Conservation (phyloP, 2,797 vertebrate species). For the Ctenopoma multispine region DNA sequence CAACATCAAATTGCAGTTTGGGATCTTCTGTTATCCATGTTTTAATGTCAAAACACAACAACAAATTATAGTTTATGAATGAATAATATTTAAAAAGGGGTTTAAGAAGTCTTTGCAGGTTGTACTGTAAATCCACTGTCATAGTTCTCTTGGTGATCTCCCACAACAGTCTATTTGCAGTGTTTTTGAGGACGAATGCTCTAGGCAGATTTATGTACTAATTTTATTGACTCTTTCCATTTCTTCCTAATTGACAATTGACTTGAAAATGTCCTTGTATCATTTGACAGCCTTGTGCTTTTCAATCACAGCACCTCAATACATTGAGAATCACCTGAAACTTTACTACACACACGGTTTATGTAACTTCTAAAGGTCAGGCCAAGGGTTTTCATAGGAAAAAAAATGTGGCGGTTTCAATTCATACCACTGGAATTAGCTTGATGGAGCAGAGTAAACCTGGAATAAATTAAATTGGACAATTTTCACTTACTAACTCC, state of each 20-base stretch:
- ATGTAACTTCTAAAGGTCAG: no score
- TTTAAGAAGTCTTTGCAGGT: not conserved
- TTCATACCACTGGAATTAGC: no score
- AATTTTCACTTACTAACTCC: no score
- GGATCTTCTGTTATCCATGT: conserved; percentile 43
- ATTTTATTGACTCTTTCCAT: not conserved
- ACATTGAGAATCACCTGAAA: no score
- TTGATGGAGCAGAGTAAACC: no score
- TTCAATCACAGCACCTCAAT: not conserved
- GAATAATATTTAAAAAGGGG: conserved; percentile 40
- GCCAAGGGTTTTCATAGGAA: no score
- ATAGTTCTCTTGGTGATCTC: not conserved
- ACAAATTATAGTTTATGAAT: conserved; percentile 56
- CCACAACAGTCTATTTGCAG: not conserved
- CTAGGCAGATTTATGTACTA: not conserved
- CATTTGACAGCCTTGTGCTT: not conserved
- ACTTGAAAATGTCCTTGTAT: not conserved
- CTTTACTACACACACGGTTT: no score
- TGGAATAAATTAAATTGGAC: no score
- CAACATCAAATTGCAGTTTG: conserved; percentile 52
- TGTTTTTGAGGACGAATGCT: not conserved
- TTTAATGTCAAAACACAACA: conserved; percentile 53
- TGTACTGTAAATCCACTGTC: not conserved
- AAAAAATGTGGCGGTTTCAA: no score
- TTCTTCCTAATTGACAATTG: not conserved